Conservation (phyloP, 2,797 vertebrate genomes). For the Smutsia gigantea region DNA sequence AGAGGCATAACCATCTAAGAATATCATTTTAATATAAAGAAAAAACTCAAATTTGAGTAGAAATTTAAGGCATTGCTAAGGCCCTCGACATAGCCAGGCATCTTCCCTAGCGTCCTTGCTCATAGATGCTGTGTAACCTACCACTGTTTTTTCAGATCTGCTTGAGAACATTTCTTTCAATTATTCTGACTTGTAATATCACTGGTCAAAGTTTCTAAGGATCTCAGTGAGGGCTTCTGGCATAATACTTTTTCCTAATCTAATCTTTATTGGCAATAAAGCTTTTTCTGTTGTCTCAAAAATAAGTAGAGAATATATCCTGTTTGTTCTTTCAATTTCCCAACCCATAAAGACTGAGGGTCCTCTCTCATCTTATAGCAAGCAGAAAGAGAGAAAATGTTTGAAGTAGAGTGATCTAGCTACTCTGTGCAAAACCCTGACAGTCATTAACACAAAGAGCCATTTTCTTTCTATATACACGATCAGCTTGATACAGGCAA, state of each 20-base stretch:
- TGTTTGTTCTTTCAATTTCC: not conserved
- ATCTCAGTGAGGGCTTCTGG: not conserved
- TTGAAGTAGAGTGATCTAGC: not conserved
- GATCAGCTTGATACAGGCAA: not conserved
- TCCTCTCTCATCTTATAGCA: not conserved
- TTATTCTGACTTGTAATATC: not conserved
- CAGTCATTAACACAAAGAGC: not conserved
- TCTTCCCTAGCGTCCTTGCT: not conserved
- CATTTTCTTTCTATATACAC: not conserved
- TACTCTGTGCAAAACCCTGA: not conserved
- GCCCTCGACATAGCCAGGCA: not conserved
- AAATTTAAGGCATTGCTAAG: not conserved
- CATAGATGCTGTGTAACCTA: not conserved
- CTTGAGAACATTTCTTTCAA: not conserved
- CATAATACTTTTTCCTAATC: not conserved
- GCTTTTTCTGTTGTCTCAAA: constrained; percentile 16
- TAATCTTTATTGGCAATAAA: not conserved
- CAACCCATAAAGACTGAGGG: not conserved
- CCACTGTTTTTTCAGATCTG: constrained; percentile 3
- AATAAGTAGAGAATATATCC: not conserved
- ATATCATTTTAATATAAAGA: constrained; percentile 18
- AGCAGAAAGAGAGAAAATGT: not conserved
- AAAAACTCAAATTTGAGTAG: not conserved
- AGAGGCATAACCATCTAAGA: not conserved
- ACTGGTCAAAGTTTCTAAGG: not conserved